Evolutionary conservation across 2,113 vertebrate genomes (phyloP).

Genomic region (Tenrec ecaudatus): DNA sequence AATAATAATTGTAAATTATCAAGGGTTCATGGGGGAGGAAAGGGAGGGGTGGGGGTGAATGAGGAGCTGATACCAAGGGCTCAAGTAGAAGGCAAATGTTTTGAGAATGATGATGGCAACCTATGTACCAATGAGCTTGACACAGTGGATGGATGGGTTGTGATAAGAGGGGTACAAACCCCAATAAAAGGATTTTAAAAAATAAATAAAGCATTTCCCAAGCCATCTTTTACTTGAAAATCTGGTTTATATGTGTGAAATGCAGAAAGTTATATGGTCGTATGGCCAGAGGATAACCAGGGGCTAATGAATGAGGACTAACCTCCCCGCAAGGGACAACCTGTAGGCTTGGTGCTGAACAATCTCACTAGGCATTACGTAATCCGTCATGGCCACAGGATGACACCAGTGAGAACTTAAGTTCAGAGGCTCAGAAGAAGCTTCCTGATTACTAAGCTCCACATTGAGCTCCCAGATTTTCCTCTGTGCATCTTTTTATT

Average conservation of each 20-base stretch:
- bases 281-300: neutral
- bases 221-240: slow-evolving; percentile 22
- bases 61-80: too few relatives aligned
- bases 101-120: too few relatives aligned
- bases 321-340: neutral
- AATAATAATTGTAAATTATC: too few relatives aligned
- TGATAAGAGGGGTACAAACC: too few relatives aligned
- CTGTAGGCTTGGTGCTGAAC: neutral
- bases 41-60: too few relatives aligned
- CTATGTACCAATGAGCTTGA: too few relatives aligned
- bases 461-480: neutral
- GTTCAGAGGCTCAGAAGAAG: neutral
- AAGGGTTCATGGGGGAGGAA: too few relatives aligned
- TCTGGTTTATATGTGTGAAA: neutral
- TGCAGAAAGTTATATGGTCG: neutral
- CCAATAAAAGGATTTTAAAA: too few relatives aligned
- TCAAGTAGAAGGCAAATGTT: too few relatives aligned
- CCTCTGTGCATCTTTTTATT: neutral
- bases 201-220: neutral
- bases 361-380: neutral
- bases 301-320: neutral
- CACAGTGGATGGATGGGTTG: too few relatives aligned
- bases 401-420: neutral
- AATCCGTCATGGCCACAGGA: neutral
- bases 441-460: neutral